A percentile compares a stretch with the other conserved stretches of the same genome.
These are phyloP conservation scores for Stigmatopora nigra DNA, from an alignment of 2,113 vertebrate species.

Conservation along the genomic window DNA sequence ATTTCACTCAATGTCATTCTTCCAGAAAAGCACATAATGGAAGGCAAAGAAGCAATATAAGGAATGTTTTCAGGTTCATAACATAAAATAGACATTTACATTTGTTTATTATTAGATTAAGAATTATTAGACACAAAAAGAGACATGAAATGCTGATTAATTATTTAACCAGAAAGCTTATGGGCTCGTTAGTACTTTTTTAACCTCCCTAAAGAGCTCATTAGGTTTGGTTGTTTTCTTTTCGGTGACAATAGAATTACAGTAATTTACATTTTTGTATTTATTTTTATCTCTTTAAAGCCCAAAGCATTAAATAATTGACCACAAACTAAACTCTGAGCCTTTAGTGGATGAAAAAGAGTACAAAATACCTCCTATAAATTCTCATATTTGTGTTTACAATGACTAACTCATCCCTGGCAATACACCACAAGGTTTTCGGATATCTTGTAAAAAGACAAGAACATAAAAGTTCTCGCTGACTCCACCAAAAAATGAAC, in stretches of 20 bases:
- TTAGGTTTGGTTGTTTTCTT: constrained; percentile 12
- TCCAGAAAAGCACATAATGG: constrained; percentile 22
- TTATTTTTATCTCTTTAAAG: too few species aligned
- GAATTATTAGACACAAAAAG: neutral
- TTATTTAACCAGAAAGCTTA: constrained; percentile 17
- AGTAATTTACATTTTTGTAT: too few species aligned
- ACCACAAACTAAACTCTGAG: too few species aligned
- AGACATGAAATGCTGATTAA: constrained; percentile 8
- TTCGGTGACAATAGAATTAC: too few species aligned
- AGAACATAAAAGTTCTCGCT: neutral
- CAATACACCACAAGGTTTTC: too few species aligned
- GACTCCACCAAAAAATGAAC: neutral
- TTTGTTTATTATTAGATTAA: too few species aligned
- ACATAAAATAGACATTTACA: neutral
- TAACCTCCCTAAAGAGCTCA: constrained; percentile 16
- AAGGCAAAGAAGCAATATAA: neutral
- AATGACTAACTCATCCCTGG: too few species aligned
- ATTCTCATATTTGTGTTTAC: too few species aligned
- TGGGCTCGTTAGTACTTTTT: neutral
- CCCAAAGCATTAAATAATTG: too few species aligned
- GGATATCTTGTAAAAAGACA: too few species aligned
- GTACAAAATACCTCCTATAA: too few species aligned
- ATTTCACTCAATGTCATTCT: constrained; percentile 26
- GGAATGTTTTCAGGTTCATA: neutral
- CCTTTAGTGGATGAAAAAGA: too few species aligned